Evolutionary conservation across 1,140 invertebrate genomes (phyloP).

Genomic region (Probaryconus sp.): DNA sequence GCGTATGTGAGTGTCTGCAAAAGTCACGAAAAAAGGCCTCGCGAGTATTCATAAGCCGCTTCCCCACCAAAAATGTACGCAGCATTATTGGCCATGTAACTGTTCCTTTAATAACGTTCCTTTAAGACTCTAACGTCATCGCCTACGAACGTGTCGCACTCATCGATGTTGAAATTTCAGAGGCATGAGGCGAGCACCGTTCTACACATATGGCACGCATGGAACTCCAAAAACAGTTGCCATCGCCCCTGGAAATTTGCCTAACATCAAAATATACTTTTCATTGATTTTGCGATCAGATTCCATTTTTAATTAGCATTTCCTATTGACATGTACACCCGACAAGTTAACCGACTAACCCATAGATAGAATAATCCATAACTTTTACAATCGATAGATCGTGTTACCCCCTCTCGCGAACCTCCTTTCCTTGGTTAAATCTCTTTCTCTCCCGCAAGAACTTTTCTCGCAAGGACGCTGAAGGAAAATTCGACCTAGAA

Average conservation of each 20-base stretch:
- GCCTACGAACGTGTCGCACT: conserved; percentile 28
- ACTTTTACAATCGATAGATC: conserved; percentile 23
- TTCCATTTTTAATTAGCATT: conserved; percentile 44
- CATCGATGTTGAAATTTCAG: conserved; percentile 43
- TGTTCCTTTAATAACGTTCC: conserved; percentile 15
- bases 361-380: conserved; percentile 34
- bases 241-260: no score
- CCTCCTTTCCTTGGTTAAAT: conserved; percentile 4
- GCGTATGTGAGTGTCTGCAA: conserved; percentile 27
- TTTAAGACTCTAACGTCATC: conserved; percentile 23
- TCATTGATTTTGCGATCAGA: conserved; percentile 33
- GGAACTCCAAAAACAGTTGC: conserved; percentile 32
- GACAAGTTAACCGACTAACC: conserved; percentile 58
- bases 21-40: conserved; percentile 29
- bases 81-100: conserved; percentile 10
- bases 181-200: not conserved
- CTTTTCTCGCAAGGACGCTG: conserved; percentile 20
- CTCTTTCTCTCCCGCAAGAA: conserved; percentile 15
- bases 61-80: conserved; percentile 16
- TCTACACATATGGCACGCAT: no score
- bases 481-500: conserved; percentile 27
- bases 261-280: conserved; percentile 14
- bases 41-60: conserved; percentile 16
- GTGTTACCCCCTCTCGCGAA: conserved; percentile 28
- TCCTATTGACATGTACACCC: conserved; percentile 36